Percentiles rank a stretch among this genome's conserved stretches.
These are phyloP conservation scores for Hetaerina americana DNA, from an alignment of 1,140 invertebrate genomes.

Conservation along the genomic window DNA sequence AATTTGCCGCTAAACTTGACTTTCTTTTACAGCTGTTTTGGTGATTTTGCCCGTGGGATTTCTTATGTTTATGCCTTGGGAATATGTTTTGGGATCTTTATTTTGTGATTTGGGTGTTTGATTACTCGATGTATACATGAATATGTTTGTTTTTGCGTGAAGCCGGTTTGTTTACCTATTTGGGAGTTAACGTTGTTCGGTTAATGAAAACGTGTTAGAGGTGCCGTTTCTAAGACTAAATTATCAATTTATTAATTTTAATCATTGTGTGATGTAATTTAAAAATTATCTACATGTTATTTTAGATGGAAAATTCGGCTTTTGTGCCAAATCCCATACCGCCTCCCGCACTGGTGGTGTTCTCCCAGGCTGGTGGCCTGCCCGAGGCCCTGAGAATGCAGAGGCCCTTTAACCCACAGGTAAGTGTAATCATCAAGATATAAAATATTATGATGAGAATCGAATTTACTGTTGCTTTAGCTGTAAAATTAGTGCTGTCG, in stretches of 20 bases:
- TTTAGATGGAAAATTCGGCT: constrained; percentile 49
- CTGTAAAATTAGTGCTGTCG: too few relatives aligned
- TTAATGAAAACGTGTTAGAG: too few relatives aligned
- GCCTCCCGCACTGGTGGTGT: constrained; percentile 65
- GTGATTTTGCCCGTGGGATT: background rate
- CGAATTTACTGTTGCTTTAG: too few relatives aligned
- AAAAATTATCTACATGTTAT: background rate
- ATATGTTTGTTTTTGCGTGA: too few relatives aligned
- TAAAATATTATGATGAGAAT: too few relatives aligned
- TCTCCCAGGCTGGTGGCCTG: constrained; percentile 59
- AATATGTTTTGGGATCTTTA: too few relatives aligned
- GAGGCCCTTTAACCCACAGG: constrained; percentile 56
- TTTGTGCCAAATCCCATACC: constrained; percentile 57
- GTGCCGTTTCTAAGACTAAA: too few relatives aligned
- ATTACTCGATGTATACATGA: too few relatives aligned
- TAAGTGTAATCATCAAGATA: constrained; percentile 32
- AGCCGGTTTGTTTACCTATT: too few relatives aligned
- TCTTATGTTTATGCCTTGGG: too few relatives aligned
- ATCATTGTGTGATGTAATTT: background rate
- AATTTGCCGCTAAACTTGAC: background rate
- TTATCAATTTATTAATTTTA: background rate
- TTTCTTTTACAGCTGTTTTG: background rate
- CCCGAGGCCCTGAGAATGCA: constrained; percentile 60
- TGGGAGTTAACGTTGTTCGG: too few relatives aligned
- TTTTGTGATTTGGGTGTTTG: too few relatives aligned